phyloP scores from a whole-genome alignment of 2,888 invertebrate genomes.

The Stenotaenia linearis region DNA sequence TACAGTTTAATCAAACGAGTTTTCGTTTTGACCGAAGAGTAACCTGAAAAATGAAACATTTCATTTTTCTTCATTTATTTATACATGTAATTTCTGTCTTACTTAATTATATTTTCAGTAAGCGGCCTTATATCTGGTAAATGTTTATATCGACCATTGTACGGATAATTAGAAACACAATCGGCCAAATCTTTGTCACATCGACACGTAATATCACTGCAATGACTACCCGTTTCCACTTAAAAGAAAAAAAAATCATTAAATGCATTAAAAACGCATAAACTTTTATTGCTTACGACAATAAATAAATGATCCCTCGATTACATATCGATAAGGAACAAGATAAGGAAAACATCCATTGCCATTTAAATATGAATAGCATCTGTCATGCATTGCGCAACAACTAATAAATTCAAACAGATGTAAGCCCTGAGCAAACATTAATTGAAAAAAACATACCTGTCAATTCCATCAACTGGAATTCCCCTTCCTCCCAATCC shows the following conservation, averaged over 20 bases:
- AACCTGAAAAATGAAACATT: neutral
- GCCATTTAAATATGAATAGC: slow-evolving; percentile 29
- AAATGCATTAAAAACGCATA: neutral
- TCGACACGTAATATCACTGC: slow-evolving; percentile 8
- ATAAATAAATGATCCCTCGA: neutral
- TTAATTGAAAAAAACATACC: slow-evolving; percentile 8
- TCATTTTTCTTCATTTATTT: too few relatives aligned
- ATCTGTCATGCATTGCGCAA: slow-evolving; percentile 33
- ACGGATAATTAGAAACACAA: slow-evolving; percentile 19
- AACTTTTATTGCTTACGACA: neutral
- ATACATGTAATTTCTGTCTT: too few relatives aligned
- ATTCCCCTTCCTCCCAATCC: slow-evolving; percentile 34
- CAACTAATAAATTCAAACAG: slow-evolving; percentile 18
- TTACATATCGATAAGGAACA: slow-evolving; percentile 17
- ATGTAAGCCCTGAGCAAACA: neutral
- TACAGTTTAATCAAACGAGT: neutral
- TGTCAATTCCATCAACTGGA: slow-evolving; percentile 33
- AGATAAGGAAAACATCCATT: slow-evolving; percentile 34
- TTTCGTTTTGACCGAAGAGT: neutral
- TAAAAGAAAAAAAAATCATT: neutral
- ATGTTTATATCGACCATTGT: slow-evolving; percentile 4
- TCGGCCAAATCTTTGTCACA: slow-evolving; percentile 27
- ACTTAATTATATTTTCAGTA: neutral
- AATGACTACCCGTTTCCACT: neutral
- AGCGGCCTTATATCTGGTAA: neutral